phyloP scores from a whole-genome alignment of 1,140 invertebrate genomes.

The Sogatella furcifera region DNA sequence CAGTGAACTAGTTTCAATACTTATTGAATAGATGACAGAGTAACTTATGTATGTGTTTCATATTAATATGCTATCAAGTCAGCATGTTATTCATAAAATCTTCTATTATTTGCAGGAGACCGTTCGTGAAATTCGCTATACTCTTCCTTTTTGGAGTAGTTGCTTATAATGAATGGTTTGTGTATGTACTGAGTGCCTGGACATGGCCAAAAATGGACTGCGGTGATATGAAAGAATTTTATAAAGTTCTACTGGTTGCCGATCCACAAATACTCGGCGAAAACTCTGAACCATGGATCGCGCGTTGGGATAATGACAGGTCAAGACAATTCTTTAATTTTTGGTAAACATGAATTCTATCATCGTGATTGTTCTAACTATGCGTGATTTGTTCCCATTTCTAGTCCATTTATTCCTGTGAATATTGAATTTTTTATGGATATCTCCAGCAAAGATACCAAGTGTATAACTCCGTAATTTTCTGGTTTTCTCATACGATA shows the following conservation, averaged over 20 bases:
- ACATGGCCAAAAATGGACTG: constrained; percentile 23
- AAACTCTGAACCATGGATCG: constrained; percentile 47
- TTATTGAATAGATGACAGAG: too few relatives aligned
- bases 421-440: too few relatives aligned
- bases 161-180: not conserved
- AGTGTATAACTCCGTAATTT: too few relatives aligned
- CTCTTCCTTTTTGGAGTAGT: not conserved
- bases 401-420: too few relatives aligned
- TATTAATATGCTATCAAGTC: too few relatives aligned
- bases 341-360: too few relatives aligned
- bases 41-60: too few relatives aligned
- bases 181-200: not conserved
- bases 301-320: constrained; percentile 75
- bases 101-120: not conserved
- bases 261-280: constrained; percentile 86
- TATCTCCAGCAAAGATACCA: too few relatives aligned
- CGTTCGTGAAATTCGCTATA: not conserved
- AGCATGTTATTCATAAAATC: not conserved
- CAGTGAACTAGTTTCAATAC: too few relatives aligned
- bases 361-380: too few relatives aligned
- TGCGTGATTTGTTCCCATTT: too few relatives aligned
- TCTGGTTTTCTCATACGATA: too few relatives aligned
- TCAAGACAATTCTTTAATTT: constrained; percentile 27
- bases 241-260: constrained; percentile 64
- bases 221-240: constrained; percentile 15